phyloP scores from a whole-genome alignment of 2,113 vertebrate genomes.

The Artemisiospiza belli region DNA sequence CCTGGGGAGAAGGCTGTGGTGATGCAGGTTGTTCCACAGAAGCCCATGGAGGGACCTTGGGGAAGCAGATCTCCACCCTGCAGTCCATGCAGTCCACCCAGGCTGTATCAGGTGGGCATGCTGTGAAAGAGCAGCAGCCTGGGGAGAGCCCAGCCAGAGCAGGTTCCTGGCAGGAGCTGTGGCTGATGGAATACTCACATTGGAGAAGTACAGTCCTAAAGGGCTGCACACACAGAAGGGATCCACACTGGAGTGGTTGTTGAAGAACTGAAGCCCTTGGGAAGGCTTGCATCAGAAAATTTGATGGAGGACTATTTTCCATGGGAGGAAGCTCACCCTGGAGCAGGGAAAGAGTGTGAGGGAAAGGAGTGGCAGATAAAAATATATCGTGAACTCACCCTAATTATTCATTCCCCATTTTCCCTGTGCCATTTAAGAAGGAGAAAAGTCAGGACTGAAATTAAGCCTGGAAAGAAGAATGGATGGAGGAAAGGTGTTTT shows the following conservation, averaged over 20 bases:
- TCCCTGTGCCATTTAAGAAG: background rate
- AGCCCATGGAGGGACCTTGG: background rate
- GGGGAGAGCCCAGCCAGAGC: background rate
- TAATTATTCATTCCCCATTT: background rate
- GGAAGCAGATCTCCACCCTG: background rate
- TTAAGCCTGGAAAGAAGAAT: background rate
- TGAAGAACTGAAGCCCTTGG: background rate
- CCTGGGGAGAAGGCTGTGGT: background rate
- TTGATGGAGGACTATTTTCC: background rate
- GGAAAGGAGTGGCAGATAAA: background rate
- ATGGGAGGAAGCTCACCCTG: background rate
- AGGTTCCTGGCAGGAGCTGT: background rate
- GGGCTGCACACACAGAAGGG: background rate
- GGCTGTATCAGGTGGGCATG: accelerated
- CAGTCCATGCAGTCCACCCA: background rate
- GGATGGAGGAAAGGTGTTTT: background rate
- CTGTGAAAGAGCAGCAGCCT: background rate
- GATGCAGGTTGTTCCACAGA: background rate
- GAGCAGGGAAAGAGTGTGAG: background rate
- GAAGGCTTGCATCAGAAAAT: background rate
- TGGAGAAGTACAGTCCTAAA: background rate
- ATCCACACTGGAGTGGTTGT: background rate
- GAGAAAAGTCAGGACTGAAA: background rate
- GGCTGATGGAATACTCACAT: accelerated
- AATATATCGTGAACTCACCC: background rate